Evolutionary conservation across 2,888 invertebrate genomes (phyloP), one percentile per base, ranked within the genome.

Genomic region (Aricia artaxerxes): DNA sequence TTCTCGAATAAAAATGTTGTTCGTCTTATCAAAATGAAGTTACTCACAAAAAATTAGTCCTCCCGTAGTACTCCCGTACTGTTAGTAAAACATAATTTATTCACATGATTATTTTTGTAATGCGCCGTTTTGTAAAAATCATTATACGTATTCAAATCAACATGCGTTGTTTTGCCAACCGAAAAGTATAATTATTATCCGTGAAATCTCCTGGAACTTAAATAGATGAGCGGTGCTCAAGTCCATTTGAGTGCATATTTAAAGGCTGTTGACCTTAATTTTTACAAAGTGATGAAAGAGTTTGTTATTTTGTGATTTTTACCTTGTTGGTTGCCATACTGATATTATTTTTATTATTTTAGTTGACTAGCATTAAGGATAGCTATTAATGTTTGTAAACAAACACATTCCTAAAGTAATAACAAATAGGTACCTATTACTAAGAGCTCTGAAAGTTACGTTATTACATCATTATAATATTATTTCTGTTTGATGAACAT

Each of bases 251-350:
- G 31, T 16, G 49, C 31, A 44, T 57, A 57, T 49, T 76, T 31
- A 11, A 44, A 76, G 76, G 57, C 35, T 57, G 57, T 76, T 76
- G 76, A 76, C 76, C 76, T 76, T 76, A 57, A 76, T 76, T 53
- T 53, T 24, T 31, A 49, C 49, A 11, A 49, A 49, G 75, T 75
- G 75, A 49, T 49, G 75, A 75, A 75, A 75, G 24, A 44, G 11
- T 49, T 38, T 84, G 16, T 16, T 73, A 73, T 16, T 24, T 69
- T 11, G 11, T 11, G 69, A 69, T 69, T 69, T 69, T 69, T 69
- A 69, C 69, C 69, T 69, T 38, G 35, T 69, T 69, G 35, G 13
- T 13, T 69, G 69, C 13, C 69, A 38, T 5, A 38, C 5, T 35
- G 13, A 13, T 35, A 16, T 1, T 13, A 38, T 35, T 35, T 69